Evolutionary conservation across 2,113 vertebrate genomes (phyloP), one percentile per base, ranked within the genome.

Genomic region (Calyptommatus sinebrachiatus): DNA sequence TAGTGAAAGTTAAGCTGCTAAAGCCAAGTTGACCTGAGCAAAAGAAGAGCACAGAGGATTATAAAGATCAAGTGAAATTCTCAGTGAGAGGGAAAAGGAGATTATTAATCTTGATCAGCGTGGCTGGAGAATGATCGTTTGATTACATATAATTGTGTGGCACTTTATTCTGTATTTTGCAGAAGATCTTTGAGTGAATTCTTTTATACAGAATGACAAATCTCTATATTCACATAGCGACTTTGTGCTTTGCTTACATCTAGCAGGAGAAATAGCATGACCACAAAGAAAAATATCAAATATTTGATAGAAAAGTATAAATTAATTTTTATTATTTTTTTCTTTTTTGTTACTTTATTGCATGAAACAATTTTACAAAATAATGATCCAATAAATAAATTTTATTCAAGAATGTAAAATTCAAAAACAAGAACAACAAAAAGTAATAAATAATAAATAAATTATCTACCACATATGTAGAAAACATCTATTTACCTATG

Each of bases 41-140:
- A 85, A 71, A 28, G 63, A 77, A 29, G 8, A 85, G 63, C 62
- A 29, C 11, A 83, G 57, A 79, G 75, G 67, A 75, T 86, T 86
- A 24, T 66, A 84, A 74, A 90, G 53, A 73, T 31, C 48, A 79
- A 78, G 41, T 66, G 57, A 88, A 82, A n/a, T 79, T 83, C 26
- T 75, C 67, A 66, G 35, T 76, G 74, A 68, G 22, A 29, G 31
- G 21, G 80, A 81, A 83, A 84, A 31, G 66, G 9, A 41, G 35
- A 41, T 5, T 62, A 78, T 83, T 66, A 48, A 62, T 88, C 88
- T 77, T 82, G 29, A 61, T 10, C 77, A 7, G 66, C 26, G 57
- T 6, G 50, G 75, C 61, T 84, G 16, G 74, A 78, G 35, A 50
- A 88, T 78, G 24, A 24, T 53, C 76, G 81, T 29, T 29, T 71